These are phyloP conservation scores for Oncorhynchus mykiss DNA, from an alignment of 2,113 vertebrate genomes.

Conservation along the genomic window DNA sequence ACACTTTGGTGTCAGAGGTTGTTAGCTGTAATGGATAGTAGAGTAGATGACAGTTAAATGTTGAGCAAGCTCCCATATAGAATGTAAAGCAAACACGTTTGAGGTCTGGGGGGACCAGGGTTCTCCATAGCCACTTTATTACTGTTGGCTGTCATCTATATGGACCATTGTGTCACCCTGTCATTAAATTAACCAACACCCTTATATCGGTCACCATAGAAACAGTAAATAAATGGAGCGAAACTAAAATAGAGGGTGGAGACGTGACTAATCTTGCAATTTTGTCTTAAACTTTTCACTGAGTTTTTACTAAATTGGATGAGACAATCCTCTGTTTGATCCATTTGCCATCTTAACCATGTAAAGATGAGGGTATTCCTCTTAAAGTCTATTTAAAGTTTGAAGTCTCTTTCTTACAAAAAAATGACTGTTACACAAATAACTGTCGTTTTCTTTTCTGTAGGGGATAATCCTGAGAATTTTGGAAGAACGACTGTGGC, in stretches of 20 bases:
- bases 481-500: conserved; percentile 94
- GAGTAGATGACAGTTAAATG: conserved; percentile 46
- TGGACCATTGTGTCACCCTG: conserved; percentile 47
- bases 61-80: conserved; percentile 50
- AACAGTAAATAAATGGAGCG: conserved; percentile 49
- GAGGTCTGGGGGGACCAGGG: conserved; percentile 32
- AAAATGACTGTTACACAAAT: too few relatives aligned
- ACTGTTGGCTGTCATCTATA: conserved; percentile 51
- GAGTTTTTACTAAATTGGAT: conserved; percentile 28
- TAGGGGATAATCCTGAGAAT: conserved; percentile 86
- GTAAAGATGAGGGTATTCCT: conserved; percentile 17
- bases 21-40: conserved; percentile 20
- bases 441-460: conserved; percentile 57
- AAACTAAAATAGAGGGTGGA: conserved; percentile 34
- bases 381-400: conserved; percentile 20
- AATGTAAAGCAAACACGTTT: conserved; percentile 28
- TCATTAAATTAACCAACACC: conserved; percentile 48
- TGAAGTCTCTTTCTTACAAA: conserved; percentile 18
- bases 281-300: conserved; percentile 22
- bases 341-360: conserved; percentile 29
- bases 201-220: conserved; percentile 42
- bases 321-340: conserved; percentile 32
- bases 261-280: conserved; percentile 35
- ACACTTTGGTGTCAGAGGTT: conserved; percentile 43
- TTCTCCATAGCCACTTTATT: conserved; percentile 50